Conservation (phyloP, 2,113 vertebrate genomes). For the Morone saxatilis region DNA sequence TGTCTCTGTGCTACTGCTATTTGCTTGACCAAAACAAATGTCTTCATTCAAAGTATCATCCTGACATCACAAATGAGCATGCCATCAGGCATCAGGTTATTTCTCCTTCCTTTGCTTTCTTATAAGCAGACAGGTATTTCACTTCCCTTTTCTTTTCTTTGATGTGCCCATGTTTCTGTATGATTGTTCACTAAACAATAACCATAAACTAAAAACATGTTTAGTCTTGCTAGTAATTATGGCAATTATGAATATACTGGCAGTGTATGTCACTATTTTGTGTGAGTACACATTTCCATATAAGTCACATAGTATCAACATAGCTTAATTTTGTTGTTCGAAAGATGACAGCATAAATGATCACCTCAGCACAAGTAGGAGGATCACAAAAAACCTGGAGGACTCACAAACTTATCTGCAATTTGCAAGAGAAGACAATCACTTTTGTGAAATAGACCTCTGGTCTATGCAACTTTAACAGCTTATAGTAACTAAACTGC, state of each 20-base stretch:
- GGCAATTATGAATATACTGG: too few relatives aligned
- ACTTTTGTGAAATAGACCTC: neutral
- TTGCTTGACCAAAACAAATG: slow-evolving; percentile 8
- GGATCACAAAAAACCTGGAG: neutral
- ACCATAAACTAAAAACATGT: neutral
- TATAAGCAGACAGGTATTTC: too few relatives aligned
- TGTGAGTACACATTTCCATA: too few relatives aligned
- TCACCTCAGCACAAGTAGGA: neutral
- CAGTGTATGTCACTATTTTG: too few relatives aligned
- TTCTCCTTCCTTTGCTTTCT: neutral
- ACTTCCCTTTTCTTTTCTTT: too few relatives aligned
- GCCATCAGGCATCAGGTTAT: neutral
- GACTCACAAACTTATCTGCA: neutral
- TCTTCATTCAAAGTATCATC: neutral
- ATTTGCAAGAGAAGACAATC: neutral
- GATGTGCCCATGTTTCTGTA: too few relatives aligned
- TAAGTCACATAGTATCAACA: too few relatives aligned
- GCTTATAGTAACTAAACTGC: neutral
- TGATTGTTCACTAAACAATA: neutral
- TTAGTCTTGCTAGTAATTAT: neutral
- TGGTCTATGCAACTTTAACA: neutral
- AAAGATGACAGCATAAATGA: neutral
- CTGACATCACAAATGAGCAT: neutral
- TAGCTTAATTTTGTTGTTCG: neutral
- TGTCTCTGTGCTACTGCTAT: slow-evolving; percentile 1